Evolutionary conservation across 1,140 invertebrate species (phyloP).

Genomic region (Drosophila equinoxialis): DNA sequence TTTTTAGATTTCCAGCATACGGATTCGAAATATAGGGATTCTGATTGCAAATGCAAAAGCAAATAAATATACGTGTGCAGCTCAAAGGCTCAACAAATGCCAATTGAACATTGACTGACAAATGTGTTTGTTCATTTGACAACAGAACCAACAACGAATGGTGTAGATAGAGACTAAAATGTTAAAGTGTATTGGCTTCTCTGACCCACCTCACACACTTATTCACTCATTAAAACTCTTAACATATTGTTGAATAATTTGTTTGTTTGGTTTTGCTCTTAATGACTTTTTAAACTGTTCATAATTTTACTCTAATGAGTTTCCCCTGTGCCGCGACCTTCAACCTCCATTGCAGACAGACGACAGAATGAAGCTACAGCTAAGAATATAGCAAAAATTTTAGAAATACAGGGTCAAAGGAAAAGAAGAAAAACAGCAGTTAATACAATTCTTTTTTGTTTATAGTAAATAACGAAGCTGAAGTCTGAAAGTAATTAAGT

Average conservation of each 20-base stretch:
- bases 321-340: conserved; percentile 9
- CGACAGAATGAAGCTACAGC: neutral
- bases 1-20: conserved; percentile 26
- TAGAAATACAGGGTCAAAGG: conserved; percentile 23
- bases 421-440: neutral
- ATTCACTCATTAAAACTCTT: conserved; percentile 1
- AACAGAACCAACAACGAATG: neutral
- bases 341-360: neutral
- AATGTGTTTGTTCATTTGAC: conserved; percentile 53
- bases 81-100: conserved; percentile 73
- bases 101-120: conserved; percentile 74
- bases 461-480: conserved; percentile 5
- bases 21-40: conserved; percentile 31
- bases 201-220: conserved; percentile 31
- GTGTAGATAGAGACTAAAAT: neutral
- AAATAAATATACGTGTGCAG: conserved; percentile 73
- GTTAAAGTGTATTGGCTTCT: conserved; percentile 13
- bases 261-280: conserved; percentile 15
- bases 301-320: conserved; percentile 62
- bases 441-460: conserved; percentile 23
- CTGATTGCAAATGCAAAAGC: conserved; percentile 52
- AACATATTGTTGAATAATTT: conserved; percentile 3
- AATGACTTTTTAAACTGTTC: conserved; percentile 65
- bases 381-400: conserved; percentile 5
- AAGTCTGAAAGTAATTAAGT: conserved; percentile 19